Evolutionary conservation across 2,888 invertebrate species (phyloP).

Genomic region (Listrodromus nycthemerus): DNA sequence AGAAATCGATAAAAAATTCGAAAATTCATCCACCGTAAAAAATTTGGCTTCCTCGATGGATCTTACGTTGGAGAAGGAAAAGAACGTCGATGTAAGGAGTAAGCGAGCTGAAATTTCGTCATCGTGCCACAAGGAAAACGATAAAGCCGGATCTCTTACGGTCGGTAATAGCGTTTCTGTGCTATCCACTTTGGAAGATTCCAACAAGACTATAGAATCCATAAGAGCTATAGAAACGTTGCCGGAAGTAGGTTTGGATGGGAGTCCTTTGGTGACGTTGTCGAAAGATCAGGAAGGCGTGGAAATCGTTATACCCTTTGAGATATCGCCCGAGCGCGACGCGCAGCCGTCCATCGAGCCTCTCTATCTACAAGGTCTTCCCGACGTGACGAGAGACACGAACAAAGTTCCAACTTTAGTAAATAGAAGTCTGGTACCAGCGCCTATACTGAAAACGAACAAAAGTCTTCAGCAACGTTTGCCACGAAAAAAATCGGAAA

Average conservation of each 20-base stretch:
- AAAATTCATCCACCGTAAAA: not conserved
- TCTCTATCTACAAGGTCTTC: constrained; percentile 75
- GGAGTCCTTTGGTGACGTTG: constrained; percentile 73
- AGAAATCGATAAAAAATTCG: not conserved
- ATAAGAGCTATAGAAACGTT: constrained; percentile 72
- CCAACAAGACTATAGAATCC: constrained; percentile 25
- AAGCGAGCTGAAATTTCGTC: not conserved
- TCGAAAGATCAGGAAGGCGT: constrained; percentile 64
- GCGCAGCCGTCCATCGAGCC: constrained; percentile 70
- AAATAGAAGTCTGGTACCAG: constrained; percentile 76
- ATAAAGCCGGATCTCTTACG: constrained; percentile 23
- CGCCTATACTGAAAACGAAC: constrained; percentile 75
- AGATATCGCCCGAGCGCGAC: not conserved
- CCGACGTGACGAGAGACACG: constrained; percentile 74
- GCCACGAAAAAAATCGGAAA: constrained; percentile 67
- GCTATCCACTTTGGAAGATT: not conserved
- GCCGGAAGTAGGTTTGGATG: constrained; percentile 75
- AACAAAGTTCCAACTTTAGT: constrained; percentile 78
- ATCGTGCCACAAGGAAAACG: not conserved
- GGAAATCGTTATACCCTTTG: constrained; percentile 19
- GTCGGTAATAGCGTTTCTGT: not conserved
- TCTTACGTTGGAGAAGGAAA: constrained; percentile 28
- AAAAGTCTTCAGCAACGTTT: constrained; percentile 77
- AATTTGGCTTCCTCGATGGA: constrained; percentile 44
- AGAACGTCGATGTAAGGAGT: not conserved